Evolutionary conservation across 1,140 invertebrate species (phyloP).

Genomic region (Zeugodacus cucurbitae): DNA sequence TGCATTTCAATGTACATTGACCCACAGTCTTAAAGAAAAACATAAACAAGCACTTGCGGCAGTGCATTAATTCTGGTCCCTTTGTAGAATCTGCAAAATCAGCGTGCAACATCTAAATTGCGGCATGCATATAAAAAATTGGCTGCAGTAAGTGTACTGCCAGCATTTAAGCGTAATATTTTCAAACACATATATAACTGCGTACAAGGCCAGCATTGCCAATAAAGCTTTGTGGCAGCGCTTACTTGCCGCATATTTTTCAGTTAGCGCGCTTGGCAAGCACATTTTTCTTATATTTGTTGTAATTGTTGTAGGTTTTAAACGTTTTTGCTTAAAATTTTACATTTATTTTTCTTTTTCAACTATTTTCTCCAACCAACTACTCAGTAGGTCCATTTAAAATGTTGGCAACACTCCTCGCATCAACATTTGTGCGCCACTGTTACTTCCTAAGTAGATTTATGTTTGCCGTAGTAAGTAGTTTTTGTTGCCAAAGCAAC

Average conservation of each 20-base stretch:
- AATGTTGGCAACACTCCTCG: neutral
- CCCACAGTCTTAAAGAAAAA: neutral
- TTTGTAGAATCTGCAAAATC: neutral
- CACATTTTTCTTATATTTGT: neutral
- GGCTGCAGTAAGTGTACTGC: neutral
- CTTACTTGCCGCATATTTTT: neutral
- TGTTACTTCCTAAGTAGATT: neutral
- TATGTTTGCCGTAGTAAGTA: neutral
- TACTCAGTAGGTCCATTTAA: neutral
- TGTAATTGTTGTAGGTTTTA: neutral
- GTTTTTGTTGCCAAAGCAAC: neutral
- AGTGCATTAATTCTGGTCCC: too few species aligned
- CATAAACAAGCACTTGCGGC: neutral
- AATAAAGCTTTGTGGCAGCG: neutral
- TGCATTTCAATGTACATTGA: neutral
- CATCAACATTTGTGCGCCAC: neutral
- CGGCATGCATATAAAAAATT: neutral
- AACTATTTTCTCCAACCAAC: neutral
- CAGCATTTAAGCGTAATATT: neutral
- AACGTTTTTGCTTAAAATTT: neutral
- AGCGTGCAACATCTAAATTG: slow-evolving; percentile 13
- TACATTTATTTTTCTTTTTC: neutral
- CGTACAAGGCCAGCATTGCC: too few species aligned
- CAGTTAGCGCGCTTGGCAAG: neutral
- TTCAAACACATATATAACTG: neutral